Conservation (phyloP, 2,888 invertebrate genomes). For the Euclidia mi region DNA sequence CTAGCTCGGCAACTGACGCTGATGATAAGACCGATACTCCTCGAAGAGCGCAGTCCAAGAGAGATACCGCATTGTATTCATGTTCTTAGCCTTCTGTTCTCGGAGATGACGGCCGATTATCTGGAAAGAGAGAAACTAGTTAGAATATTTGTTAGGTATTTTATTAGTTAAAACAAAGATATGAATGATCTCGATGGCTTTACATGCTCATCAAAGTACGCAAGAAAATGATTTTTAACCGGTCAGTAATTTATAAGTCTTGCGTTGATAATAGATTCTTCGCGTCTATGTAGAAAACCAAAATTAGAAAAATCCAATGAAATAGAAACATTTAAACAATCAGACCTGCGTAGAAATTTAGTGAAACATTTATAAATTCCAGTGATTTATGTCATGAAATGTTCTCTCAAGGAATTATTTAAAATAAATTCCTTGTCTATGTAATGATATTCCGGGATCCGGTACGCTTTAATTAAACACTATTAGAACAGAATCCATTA, state of each 20-base stretch:
- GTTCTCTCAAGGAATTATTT: constrained; percentile 44
- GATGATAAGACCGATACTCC: constrained; percentile 93
- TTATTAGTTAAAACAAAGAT: no score
- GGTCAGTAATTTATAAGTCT: no score
- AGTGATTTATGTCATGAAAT: constrained; percentile 38
- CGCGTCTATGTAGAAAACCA: no score
- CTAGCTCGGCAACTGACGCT: constrained; percentile 89
- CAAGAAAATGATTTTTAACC: no score
- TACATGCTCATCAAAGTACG: no score
- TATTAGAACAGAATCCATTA: constrained; percentile 45
- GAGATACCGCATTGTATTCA: constrained; percentile 93
- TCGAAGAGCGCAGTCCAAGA: constrained; percentile 94
- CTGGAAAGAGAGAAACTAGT: constrained; percentile 66
- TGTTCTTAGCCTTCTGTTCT: constrained; percentile 89
- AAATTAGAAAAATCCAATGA: constrained; percentile 10
- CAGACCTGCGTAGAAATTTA: constrained; percentile 16
- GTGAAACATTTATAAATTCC: constrained; percentile 45
- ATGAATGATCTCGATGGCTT: no score
- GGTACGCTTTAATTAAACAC: constrained; percentile 56
- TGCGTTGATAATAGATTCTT: no score
- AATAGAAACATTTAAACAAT: constrained; percentile 26
- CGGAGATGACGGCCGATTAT: constrained; percentile 90
- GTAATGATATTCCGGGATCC: constrained; percentile 39
- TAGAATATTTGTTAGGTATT: background rate
- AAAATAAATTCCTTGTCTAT: constrained; percentile 44